Conservation (phyloP, 2,888 invertebrate species). For the Acanthosoma haemorrhoidale region DNA sequence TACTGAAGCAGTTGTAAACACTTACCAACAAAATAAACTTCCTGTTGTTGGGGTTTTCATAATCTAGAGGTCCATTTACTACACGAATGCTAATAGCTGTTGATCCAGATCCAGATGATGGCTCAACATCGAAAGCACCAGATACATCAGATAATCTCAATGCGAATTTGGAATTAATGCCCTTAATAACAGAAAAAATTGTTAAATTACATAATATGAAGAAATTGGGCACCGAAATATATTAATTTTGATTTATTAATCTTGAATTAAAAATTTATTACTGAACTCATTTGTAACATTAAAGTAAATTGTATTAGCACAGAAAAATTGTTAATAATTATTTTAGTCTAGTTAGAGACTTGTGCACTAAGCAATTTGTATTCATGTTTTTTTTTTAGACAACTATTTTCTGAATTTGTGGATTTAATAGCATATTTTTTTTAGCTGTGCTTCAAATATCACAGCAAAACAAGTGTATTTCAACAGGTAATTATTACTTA, state of each 20-base stretch:
- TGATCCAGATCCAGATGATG: conserved; percentile 69
- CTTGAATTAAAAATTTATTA: too few species aligned
- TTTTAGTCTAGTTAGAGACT: too few species aligned
- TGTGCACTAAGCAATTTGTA: too few species aligned
- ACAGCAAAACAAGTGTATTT: too few species aligned
- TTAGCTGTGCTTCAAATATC: conserved; percentile 57
- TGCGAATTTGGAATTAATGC: conserved; percentile 75
- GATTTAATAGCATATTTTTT: neutral
- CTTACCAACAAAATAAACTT: conserved; percentile 78
- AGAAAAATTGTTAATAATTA: too few species aligned
- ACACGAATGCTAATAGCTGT: conserved; percentile 77
- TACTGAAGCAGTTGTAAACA: neutral
- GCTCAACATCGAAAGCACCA: conserved; percentile 78
- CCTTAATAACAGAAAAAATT: conserved; percentile 52
- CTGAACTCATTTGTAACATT: too few species aligned
- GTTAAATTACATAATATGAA: neutral
- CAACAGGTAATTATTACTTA: conserved; percentile 48
- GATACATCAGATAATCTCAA: conserved; percentile 73
- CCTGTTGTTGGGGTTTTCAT: conserved; percentile 85
- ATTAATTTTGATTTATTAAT: too few species aligned
- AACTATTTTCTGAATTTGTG: too few species aligned
- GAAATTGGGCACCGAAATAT: too few species aligned
- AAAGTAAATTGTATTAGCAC: too few species aligned
- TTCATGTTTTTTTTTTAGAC: neutral
- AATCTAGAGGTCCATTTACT: conserved; percentile 73